Percentiles rank a stretch among this genome's conserved stretches.
These are phyloP conservation scores for Cladorhizidae sp. DNA, from an alignment of 37 sponge, comb jelly and placozoan genomes.

Conservation along the genomic window DNA sequence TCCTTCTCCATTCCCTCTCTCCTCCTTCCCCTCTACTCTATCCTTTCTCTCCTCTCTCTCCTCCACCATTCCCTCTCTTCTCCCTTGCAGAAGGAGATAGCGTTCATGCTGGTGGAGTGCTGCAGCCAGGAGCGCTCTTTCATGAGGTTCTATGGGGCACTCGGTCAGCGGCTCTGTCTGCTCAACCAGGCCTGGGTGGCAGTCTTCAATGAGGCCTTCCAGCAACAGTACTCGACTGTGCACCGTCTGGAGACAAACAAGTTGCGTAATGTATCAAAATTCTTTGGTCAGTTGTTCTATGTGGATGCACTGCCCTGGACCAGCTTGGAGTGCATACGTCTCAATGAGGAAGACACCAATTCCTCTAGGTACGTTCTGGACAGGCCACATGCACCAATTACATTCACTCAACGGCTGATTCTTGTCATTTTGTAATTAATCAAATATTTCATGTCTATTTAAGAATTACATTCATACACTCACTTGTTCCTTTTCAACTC, in stretches of 20 bases:
- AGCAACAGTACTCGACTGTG: slow-evolving; percentile 90
- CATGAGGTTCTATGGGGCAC: slow-evolving; percentile 84
- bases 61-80: neutral
- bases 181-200: slow-evolving; percentile 91
- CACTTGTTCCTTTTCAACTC: neutral
- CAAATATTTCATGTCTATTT: neutral
- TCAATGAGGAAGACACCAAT: slow-evolving; percentile 97
- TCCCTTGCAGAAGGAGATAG: slow-evolving; percentile 60
- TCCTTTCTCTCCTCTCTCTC: neutral
- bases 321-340: slow-evolving; percentile 79
- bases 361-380: slow-evolving; percentile 78
- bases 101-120: slow-evolving; percentile 89
- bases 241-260: slow-evolving; percentile 98
- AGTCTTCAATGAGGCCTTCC: slow-evolving; percentile 71
- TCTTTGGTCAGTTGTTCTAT: slow-evolving; percentile 92
- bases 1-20: neutral
- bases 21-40: neutral
- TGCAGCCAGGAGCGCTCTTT: slow-evolving; percentile 92
- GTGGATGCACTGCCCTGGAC: slow-evolving; percentile 98
- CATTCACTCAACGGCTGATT: neutral
- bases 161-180: slow-evolving; percentile 92
- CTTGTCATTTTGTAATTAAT: slow-evolving; percentile 9
- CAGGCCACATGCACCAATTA: neutral
- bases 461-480: neutral
- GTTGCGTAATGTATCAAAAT: slow-evolving; percentile 91